These are phyloP conservation scores for Chaetogeoica ovagalla DNA, from an alignment of 2,888 invertebrate species.

Conservation along the genomic window DNA sequence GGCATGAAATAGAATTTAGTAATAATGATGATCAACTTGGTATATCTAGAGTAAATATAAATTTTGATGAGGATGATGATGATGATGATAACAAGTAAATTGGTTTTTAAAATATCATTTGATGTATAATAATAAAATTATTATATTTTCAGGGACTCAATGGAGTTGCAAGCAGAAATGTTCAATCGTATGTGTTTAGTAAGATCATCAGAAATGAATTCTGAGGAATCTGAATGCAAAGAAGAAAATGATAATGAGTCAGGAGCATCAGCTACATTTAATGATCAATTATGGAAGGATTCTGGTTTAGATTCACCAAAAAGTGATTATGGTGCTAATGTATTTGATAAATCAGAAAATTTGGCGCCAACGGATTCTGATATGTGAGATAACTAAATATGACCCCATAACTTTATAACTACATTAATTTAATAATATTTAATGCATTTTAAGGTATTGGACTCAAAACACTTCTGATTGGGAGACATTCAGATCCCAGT, in stretches of 20 bases:
- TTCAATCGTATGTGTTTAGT: constrained; percentile 66
- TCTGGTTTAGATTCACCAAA: constrained; percentile 4
- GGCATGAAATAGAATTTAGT: constrained; percentile 42
- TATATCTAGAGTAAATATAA: constrained; percentile 34
- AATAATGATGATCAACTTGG: constrained; percentile 44
- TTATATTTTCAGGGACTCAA: constrained; percentile 53
- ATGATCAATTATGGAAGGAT: constrained; percentile 41
- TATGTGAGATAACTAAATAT: constrained; percentile 21
- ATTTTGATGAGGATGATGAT: constrained; percentile 45
- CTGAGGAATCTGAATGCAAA: constrained; percentile 11
- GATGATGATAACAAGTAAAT: constrained; percentile 47
- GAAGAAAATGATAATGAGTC: neutral
- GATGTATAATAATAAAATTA: neutral
- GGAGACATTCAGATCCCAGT: constrained; percentile 46
- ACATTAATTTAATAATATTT: neutral
- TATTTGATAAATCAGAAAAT: constrained; percentile 16
- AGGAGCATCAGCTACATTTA: neutral
- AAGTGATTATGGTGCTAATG: constrained; percentile 8
- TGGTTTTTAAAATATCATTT: neutral
- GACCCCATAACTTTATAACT: too few species aligned
- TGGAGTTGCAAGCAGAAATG: constrained; percentile 63
- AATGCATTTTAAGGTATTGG: constrained; percentile 24
- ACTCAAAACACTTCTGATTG: constrained; percentile 42
- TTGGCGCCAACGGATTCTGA: constrained; percentile 3
- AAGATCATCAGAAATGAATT: constrained; percentile 36